Percentiles rank a stretch among this genome's conserved stretches.
Evolutionary conservation across 1,140 invertebrate species (phyloP).

Genomic region (Heliconius eleuchia): DNA sequence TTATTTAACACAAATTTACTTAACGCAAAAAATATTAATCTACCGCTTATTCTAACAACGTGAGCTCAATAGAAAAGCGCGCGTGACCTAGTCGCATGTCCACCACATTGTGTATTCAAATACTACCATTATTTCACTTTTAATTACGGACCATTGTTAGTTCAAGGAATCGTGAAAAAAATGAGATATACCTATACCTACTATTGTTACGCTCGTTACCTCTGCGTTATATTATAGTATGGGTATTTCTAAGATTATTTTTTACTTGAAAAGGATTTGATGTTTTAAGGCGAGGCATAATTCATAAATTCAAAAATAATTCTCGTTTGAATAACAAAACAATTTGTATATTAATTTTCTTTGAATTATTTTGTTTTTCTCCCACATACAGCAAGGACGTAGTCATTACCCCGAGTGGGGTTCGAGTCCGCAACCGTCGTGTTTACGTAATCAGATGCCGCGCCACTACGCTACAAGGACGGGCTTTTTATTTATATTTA

Average conservation of each 20-base stretch:
- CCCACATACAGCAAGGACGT: no score
- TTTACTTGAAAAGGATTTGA: neutral
- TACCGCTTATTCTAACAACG: neutral
- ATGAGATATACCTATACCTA: constrained; percentile 6
- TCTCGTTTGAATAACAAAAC: no score
- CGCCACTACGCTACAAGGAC: no score
- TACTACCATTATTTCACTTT: constrained; percentile 35
- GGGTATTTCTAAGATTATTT: constrained; percentile 6
- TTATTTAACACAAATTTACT: no score
- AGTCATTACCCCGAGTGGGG: neutral
- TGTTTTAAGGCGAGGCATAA: neutral
- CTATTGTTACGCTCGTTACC: constrained; percentile 27
- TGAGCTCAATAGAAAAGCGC: neutral
- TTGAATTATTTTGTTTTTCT: no score
- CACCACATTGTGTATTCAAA: constrained; percentile 33
- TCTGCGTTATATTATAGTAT: constrained; percentile 21
- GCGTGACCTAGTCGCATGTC: constrained; percentile 40
- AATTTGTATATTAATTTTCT: no score
- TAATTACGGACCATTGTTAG: constrained; percentile 37
- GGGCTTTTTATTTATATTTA: no score
- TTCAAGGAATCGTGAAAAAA: constrained; percentile 31
- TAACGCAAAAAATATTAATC: neutral
- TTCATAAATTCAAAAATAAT: neutral
- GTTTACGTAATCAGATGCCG: neutral
- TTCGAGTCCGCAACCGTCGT: neutral